Conservation (phyloP, 2,888 invertebrate species). For the Tachina lurida region DNA sequence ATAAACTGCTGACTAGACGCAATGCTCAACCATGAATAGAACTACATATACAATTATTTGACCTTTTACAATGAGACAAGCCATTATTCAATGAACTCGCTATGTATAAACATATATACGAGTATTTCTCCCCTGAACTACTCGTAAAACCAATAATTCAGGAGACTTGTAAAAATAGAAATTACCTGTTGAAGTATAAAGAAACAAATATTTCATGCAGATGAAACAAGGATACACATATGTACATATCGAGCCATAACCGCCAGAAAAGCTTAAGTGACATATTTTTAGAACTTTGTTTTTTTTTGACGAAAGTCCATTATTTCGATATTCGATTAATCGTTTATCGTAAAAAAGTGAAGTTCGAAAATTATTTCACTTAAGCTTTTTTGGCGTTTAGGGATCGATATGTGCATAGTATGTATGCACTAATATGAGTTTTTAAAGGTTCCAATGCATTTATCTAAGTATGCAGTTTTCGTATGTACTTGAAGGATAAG, state of each 20-base stretch:
- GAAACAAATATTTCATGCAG: constrained; percentile 12
- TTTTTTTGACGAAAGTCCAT: too few relatives aligned
- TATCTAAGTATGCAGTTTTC: constrained; percentile 1
- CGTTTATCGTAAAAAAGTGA: too few relatives aligned
- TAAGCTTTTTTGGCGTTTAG: too few relatives aligned
- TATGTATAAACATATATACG: too few relatives aligned
- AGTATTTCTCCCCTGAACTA: constrained; percentile 1
- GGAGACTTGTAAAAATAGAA: constrained; percentile 31
- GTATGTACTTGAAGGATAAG: not conserved
- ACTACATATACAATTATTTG: constrained; percentile 2
- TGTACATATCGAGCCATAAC: not conserved
- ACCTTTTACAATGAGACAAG: constrained; percentile 50
- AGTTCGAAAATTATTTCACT: too few relatives aligned
- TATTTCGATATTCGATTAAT: too few relatives aligned
- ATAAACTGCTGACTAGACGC: not conserved
- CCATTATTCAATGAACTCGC: constrained; percentile 16
- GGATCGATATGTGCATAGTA: not conserved
- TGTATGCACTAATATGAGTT: not conserved
- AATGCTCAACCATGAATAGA: not conserved
- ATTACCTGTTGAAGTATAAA: constrained; percentile 61
- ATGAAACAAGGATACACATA: constrained; percentile 13
- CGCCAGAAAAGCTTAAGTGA: not conserved
- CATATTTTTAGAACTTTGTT: too few relatives aligned
- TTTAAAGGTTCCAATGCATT: constrained; percentile 8
- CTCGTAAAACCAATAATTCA: constrained; percentile 7